Conservation (phyloP, 2,113 vertebrate genomes). For the Aix galericulata region DNA sequence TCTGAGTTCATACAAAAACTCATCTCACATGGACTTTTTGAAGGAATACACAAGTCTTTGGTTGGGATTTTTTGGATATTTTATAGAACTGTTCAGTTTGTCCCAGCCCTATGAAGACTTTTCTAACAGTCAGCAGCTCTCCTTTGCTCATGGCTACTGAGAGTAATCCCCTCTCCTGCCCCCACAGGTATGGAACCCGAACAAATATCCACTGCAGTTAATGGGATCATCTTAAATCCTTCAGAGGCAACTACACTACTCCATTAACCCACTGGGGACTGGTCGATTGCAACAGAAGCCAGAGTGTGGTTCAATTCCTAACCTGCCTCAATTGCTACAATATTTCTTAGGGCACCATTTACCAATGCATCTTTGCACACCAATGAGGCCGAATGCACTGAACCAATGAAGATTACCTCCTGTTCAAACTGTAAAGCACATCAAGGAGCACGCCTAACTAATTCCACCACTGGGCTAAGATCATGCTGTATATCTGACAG, state of each 20-base stretch:
- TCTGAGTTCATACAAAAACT: background rate
- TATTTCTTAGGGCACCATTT: background rate
- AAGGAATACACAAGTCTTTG: background rate
- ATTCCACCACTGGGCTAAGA: background rate
- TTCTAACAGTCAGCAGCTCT: constrained; percentile 32
- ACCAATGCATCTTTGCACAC: background rate
- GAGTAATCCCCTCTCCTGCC: background rate
- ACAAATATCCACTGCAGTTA: constrained; percentile 48
- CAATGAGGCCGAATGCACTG: background rate
- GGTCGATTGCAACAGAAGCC: background rate
- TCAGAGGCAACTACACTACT: background rate
- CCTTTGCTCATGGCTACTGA: background rate
- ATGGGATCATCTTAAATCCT: constrained; percentile 54
- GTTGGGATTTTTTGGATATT: background rate
- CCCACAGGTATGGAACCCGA: constrained; percentile 8
- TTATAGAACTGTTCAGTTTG: background rate
- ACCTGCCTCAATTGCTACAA: background rate
- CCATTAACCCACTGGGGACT: background rate
- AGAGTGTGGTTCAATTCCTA: background rate
- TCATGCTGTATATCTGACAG: background rate
- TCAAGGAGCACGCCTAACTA: background rate
- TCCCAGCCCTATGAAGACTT: background rate
- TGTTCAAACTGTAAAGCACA: background rate
- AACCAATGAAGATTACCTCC: background rate
- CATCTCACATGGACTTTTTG: background rate